These are phyloP conservation scores for Agrochola circellaris DNA, from an alignment of 2,888 invertebrate genomes.

Conservation along the genomic window DNA sequence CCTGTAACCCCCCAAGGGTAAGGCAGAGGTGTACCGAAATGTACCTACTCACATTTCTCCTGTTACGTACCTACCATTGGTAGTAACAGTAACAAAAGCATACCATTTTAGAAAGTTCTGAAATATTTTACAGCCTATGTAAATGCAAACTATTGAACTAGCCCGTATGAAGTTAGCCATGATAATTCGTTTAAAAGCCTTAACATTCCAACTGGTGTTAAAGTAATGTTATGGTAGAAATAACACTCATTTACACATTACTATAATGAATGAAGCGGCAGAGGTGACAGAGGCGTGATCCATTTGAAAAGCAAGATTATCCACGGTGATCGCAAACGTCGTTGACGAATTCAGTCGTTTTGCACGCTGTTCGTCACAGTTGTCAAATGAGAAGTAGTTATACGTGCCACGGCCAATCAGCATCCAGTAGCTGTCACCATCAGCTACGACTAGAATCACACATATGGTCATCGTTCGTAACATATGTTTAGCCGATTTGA, in stretches of 20 bases:
- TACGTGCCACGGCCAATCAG: slow-evolving; percentile 66
- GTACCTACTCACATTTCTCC: background rate
- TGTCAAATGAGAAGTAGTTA: slow-evolving; percentile 51
- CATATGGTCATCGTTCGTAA: slow-evolving; percentile 64
- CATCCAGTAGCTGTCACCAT: slow-evolving; percentile 49
- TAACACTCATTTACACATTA: slow-evolving; percentile 56
- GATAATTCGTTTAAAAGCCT: slow-evolving; percentile 33
- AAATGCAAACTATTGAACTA: slow-evolving; percentile 6
- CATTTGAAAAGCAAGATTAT: slow-evolving; percentile 70
- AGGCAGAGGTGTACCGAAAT: too few species aligned
- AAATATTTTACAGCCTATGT: background rate
- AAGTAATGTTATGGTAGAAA: slow-evolving; percentile 29
- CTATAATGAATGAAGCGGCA: slow-evolving; percentile 53
- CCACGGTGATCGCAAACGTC: slow-evolving; percentile 60
- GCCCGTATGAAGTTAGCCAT: slow-evolving; percentile 5
- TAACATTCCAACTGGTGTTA: slow-evolving; percentile 32
- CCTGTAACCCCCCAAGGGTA: background rate
- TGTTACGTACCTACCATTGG: background rate
- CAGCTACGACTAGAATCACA: slow-evolving; percentile 39
- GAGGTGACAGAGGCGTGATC: slow-evolving; percentile 61
- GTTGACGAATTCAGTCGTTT: slow-evolving; percentile 64
- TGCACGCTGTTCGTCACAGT: slow-evolving; percentile 58
- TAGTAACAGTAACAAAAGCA: slow-evolving; percentile 2
- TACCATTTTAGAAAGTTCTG: background rate
- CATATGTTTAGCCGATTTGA: slow-evolving; percentile 57